A percentile compares a stretch with the other conserved stretches of the same genome.
Conservation (phyloP, 2,888 invertebrate species). For the Pristionchus exspectatus region DNA sequence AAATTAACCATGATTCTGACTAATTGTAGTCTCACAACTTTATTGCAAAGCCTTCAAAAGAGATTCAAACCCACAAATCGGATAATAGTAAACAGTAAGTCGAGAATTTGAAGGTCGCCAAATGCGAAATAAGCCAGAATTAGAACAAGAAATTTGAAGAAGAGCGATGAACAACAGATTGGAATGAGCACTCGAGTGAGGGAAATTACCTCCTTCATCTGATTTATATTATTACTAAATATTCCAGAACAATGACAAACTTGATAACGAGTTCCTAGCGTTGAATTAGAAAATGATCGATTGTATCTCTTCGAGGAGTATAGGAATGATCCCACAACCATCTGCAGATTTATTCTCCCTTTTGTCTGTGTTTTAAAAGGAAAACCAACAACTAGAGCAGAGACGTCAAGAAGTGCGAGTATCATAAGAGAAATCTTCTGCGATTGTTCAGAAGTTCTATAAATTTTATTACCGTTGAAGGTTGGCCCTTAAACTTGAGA, state of each 20-base stretch:
- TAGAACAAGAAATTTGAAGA: neutral
- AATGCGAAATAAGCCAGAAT: neutral
- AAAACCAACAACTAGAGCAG: neutral
- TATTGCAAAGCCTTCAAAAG: too few relatives aligned
- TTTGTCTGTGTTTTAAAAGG: neutral
- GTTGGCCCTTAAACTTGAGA: too few relatives aligned
- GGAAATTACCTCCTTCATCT: neutral
- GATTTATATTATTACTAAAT: neutral
- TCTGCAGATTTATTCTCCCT: neutral
- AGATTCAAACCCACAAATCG: neutral
- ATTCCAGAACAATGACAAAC: neutral
- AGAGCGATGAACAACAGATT: neutral
- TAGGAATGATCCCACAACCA: neutral
- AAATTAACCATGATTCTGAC: neutral
- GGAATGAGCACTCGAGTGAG: constrained; percentile 9
- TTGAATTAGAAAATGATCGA: neutral
- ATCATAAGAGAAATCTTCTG: neutral
- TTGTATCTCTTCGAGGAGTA: neutral
- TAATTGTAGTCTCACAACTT: too few relatives aligned
- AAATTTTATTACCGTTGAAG: too few relatives aligned
- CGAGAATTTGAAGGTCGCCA: neutral
- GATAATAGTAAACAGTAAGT: neutral
- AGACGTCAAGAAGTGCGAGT: neutral
- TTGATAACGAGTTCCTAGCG: neutral
- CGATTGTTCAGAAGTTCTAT: neutral